Base-by-base conservation (phyloP, 2,888 invertebrate genomes). In the Deilephila elpenor region DNA sequence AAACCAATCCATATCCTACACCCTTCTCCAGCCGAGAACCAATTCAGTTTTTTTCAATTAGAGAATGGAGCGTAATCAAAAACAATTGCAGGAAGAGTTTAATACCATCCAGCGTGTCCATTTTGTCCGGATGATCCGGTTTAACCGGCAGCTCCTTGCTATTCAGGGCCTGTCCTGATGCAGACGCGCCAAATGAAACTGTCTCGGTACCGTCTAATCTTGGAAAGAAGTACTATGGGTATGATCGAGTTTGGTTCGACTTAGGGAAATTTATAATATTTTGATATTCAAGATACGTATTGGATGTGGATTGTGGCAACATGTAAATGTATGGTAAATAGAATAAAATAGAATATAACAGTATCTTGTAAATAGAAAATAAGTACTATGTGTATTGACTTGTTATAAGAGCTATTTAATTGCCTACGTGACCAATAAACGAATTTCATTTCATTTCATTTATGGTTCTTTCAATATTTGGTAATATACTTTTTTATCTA, bases 141-240 rank as follows among this genome's bases (percentile, higher is more conserved):
- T 80, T 80, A 79, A 76, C 79, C 78, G 79, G 80, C 81, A 78
- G 78, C 80, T 84, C 83, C 83, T 87, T 87, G 86, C 86, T 86
- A 87, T 87, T 87, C 87, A 87, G 81, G 75, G 80, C 81, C 77
- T 79, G 85, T 86, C 80, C 80, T 78, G 80, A 79, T 78, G 82
- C 83, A 86, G 84, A 87, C 85, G 80, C 78, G 81, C 84, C 84
- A 84, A 88, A 87, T 87, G 86, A 87, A 87, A 86, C 87, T 85
- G 88, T 88, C 88, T 84, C 81, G 79, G 79, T 75, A 74, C 78
- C 71, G 84, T 85, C 87, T 87, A 87, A 87, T 88, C 87, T 87
- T 80, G 73, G 76, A 59, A 37, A 51, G 73, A 29, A 44, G 71
- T 84, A 87, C 86, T 75, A 82, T 75, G 73, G 44, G 20, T 4